Evolutionary conservation across 1,140 invertebrate species (phyloP), one percentile per base, ranked within the genome.

Genomic region (Cotesia glomerata): DNA sequence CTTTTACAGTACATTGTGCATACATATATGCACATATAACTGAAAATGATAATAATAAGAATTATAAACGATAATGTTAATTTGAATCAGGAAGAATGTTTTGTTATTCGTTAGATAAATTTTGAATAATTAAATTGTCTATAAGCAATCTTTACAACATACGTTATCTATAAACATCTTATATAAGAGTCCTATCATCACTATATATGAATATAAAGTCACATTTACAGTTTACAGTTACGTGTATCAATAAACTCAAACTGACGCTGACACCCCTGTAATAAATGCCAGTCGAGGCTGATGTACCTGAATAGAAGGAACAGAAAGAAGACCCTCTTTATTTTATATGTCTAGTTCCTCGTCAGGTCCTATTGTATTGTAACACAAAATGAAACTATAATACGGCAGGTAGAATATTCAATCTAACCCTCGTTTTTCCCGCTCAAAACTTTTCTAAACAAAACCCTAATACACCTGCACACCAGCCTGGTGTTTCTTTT

Each of bases 401-500:
- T 16, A 14, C 32, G 51, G 63, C 63, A 65, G 63, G 45, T 65
- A 65, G 16, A 36, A 4, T 36, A 4, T 36, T 35, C 7, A 36
- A 35, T 11, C 13, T 35, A 63, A 39, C 63, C 45, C 36, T 65
- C 45, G n/a, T 65, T 65, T 39, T 14, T 65, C 18, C 36, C 4
- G 4, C 9, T 14, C 5, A 14, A 26, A 7, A 35, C 16, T 65
- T 65, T 32, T 52, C 36, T 26, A 26, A 26, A 49, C 63, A 26
- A n/a, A n/a, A 14, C 2, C 36, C n/a, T 7, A 26, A 32, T 26
- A 14, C 39, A 65, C 63, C 63, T 65, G 36, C 14, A 34, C 11
- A 9, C 13, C 1, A 63, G 39, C 61, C 32, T 63, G 61, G 61
- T 32, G 45, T 64, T 71, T 65, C 16, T 49, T 65, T 45, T 49